A percentile compares a stretch with the other conserved stretches of the same genome.
Evolutionary conservation across 2,797 vertebrate species (phyloP).

Genomic region (Channa striata): DNA sequence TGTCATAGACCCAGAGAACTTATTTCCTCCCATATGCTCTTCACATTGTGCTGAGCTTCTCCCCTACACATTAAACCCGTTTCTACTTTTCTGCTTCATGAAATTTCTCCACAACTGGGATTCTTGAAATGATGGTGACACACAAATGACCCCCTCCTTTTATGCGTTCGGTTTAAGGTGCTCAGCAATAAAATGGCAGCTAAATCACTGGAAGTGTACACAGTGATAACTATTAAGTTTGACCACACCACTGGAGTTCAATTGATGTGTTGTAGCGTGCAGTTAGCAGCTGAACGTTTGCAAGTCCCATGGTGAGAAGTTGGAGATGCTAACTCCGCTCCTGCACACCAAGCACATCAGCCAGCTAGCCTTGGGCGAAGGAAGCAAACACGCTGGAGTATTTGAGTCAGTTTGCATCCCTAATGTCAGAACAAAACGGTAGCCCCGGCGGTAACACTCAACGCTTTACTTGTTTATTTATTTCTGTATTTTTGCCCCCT

Average conservation of each 20-base stretch:
- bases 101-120: constrained; percentile 40
- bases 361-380: constrained; percentile 81
- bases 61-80: constrained; percentile 34
- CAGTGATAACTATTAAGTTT: constrained; percentile 65
- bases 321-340: constrained; percentile 68
- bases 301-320: constrained; percentile 74
- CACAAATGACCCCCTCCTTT: constrained; percentile 50
- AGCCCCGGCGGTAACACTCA: constrained; percentile 84
- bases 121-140: constrained; percentile 44
- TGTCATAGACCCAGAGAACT: neutral
- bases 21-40: constrained; percentile 1
- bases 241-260: constrained; percentile 78
- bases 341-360: constrained; percentile 78
- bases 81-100: constrained; percentile 58
- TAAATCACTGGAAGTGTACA: constrained; percentile 58
- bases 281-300: constrained; percentile 72
- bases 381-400: constrained; percentile 75
- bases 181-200: constrained; percentile 53
- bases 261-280: constrained; percentile 62
- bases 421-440: constrained; percentile 84
- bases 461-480: constrained; percentile 86
- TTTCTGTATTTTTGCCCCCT: constrained; percentile 83
- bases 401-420: constrained; percentile 84
- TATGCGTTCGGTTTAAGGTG: constrained; percentile 55
- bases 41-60: constrained; percentile 15